Percentiles rank a stretch among this genome's conserved stretches.
Conservation (phyloP, 1,140 invertebrate species). For the Zaprionus kolodkinae region DNA sequence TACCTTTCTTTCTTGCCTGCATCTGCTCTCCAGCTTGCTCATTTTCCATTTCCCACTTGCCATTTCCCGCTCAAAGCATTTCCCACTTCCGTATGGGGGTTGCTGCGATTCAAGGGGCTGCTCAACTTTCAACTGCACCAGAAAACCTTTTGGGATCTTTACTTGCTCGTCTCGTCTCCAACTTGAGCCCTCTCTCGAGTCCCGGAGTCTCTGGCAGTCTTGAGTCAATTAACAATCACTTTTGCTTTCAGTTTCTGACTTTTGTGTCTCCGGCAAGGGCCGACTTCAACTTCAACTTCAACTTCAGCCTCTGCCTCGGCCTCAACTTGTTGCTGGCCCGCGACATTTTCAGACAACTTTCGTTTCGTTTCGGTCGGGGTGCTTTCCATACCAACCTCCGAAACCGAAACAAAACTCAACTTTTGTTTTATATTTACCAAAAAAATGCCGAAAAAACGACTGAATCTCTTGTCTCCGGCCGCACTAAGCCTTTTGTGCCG, state of each 20-base stretch:
- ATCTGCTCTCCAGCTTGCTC: not conserved
- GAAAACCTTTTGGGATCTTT: slow-evolving; percentile 60
- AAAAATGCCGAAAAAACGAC: slow-evolving; percentile 20
- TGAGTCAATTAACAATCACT: slow-evolving; percentile 72
- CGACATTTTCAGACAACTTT: slow-evolving; percentile 81
- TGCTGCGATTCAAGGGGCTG: slow-evolving; percentile 40
- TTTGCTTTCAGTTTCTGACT: slow-evolving; percentile 75
- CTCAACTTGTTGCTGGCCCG: slow-evolving; percentile 46
- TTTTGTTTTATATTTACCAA: slow-evolving; percentile 42
- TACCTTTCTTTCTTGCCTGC: not conserved
- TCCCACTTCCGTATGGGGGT: slow-evolving; percentile 32
- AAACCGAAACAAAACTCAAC: slow-evolving; percentile 19
- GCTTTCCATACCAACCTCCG: slow-evolving; percentile 59
- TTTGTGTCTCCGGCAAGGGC: slow-evolving; percentile 57
- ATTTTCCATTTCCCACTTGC: slow-evolving; percentile 15
- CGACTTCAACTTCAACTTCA: slow-evolving; percentile 48
- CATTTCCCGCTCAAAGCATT: slow-evolving; percentile 52
- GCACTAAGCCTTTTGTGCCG: slow-evolving; percentile 27
- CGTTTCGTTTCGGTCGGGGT: slow-evolving; percentile 66
- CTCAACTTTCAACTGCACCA: slow-evolving; percentile 62
- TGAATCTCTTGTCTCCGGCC: not conserved
- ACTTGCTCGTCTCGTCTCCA: not conserved
- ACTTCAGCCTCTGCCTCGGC: slow-evolving; percentile 23
- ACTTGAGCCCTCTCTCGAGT: slow-evolving; percentile 1
- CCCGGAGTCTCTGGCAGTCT: slow-evolving; percentile 4